Conservation (phyloP, 2,888 invertebrate species). For the Caenorhabditis macrosperma region DNA sequence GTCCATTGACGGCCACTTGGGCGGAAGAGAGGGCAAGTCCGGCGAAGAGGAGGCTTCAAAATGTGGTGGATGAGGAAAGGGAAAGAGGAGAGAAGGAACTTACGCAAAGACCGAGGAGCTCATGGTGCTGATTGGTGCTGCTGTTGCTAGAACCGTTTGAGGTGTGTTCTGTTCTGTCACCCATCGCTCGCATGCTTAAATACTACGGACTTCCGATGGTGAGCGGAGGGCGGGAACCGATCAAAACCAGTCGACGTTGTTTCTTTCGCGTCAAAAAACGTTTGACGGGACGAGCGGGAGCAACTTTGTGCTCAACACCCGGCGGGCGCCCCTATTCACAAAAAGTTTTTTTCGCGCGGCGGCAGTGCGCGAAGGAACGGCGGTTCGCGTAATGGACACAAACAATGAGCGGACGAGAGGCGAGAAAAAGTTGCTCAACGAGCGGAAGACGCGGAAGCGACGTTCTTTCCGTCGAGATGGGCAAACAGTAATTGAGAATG, state of each 20-base stretch:
- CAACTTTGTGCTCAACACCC: constrained; percentile 32
- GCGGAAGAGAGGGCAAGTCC: constrained; percentile 62
- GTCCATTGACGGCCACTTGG: constrained; percentile 66
- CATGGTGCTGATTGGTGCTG: constrained; percentile 22
- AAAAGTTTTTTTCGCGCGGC: constrained; percentile 34
- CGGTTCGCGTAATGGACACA: constrained; percentile 47
- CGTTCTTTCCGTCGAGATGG: constrained; percentile 16
- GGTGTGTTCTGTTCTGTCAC: constrained; percentile 31
- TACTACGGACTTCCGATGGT: background rate
- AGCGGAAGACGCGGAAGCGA: constrained; percentile 41
- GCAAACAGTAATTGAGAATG: constrained; percentile 43
- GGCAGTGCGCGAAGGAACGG: constrained; percentile 17
- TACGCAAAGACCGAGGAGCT: constrained; percentile 51
- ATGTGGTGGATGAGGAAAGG: background rate
- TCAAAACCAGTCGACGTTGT: constrained; percentile 44
- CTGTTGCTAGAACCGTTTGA: constrained; percentile 31
- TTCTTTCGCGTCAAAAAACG: constrained; percentile 50
- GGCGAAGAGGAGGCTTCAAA: constrained; percentile 58
- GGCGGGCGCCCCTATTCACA: constrained; percentile 28
- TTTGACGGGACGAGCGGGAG: constrained; percentile 34
- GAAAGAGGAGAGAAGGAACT: constrained; percentile 13
- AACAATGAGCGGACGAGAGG: constrained; percentile 44
- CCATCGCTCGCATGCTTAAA: constrained; percentile 14
- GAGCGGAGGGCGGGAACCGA: constrained; percentile 4
- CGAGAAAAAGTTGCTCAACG: constrained; percentile 13